Evolutionary conservation across 2,113 vertebrate species (phyloP), one percentile per base, ranked within the genome.

Genomic region (Climacteris rufus): DNA sequence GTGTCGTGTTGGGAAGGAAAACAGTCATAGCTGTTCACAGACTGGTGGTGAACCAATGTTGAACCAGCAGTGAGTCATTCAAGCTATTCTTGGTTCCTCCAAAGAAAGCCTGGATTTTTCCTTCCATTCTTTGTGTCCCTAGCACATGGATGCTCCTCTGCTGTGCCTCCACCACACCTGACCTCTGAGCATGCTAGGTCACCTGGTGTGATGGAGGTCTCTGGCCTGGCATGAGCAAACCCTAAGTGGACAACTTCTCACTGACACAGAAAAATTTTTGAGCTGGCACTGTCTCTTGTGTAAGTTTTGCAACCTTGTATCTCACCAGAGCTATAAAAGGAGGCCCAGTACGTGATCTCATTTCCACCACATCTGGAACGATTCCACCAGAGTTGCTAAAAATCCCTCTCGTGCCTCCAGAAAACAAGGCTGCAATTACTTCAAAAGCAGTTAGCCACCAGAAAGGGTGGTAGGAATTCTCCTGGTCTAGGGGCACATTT

Each of bases 281-380:
- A 57, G 42, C 42, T 87, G 80, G 68, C 76, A 88, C 3, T 0
- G 47, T 47, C 60, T 50, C 90, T 37, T 66, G 22, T 15, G 21
- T 47, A 81, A 70, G 30, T 74, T 86, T 42, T 78, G 59, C 80
- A 52, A n/a, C 22, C 49, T 66, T 57, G n/a, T 78, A 75, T 52
- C 74, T 89, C 89, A 92, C 49, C 72, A 84, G 56, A 84, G 64
- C 56, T 87, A 82, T 35, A 87, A 89, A 94, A 75, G 11, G 74
- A 90, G 37, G 57, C 60, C n/a, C 65, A 79, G 74, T 75, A 66
- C 0, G 2, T 87, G 89, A 93, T 72, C 49, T 94, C 61, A 94
- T 75, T 90, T 52, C 80, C 40, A 89, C 33, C 80, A 87, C 91
- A 71, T 90, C 72, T 92, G 96, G 93, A 91, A 92, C 8, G 64